Evolutionary conservation across 2,113 vertebrate genomes (phyloP), one percentile per base, ranked within the genome.

Genomic region (Upupa epops): DNA sequence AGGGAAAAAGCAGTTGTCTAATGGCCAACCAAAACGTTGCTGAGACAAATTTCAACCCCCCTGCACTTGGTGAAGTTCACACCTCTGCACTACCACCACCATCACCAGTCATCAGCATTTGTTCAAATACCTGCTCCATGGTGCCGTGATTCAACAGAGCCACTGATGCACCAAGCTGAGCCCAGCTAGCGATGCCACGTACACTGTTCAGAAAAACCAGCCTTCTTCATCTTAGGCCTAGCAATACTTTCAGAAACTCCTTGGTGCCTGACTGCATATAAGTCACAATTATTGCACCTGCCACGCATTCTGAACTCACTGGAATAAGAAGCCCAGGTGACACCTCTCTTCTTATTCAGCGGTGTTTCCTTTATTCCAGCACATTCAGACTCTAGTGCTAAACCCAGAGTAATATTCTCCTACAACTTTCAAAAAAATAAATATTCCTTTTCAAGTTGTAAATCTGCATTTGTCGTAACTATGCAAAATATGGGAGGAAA

Each of bases 381-480:
- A 59, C 32, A 2, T 94, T 94, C 83, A 91, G 70, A 73, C 79
- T 78, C 87, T 93, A 66, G 79, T 82, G 88, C 87, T 91, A 95
- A 96, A 95, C 92, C 94, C 85, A 89, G 95, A 96, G 91, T 75
- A 96, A 37, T 96, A 93, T 94, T 94, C 91, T 81, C 64, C 65
- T 80, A 90, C 90, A 80, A 82, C 65, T 89, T 93, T 88, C 93
- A 87, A 78, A 81, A 88, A 96, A 93, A 95, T 40, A 34, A 88
- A 93, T 89, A 93, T 97, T 97, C 97, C 88, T 88, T 95, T 95
- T 96, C 90, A 95, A 96, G 83, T 95, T 90, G n/a, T 96, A 96
- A 97, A 96, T 96, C 96, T 95, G 54, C 96, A 93, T 97, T 97
- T 91, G 89, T 95, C 92, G 96, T 98, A 98, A 96, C 95, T 80